Conservation (phyloP, 2,113 vertebrate species). For the Eretmochelys imbricata region DNA sequence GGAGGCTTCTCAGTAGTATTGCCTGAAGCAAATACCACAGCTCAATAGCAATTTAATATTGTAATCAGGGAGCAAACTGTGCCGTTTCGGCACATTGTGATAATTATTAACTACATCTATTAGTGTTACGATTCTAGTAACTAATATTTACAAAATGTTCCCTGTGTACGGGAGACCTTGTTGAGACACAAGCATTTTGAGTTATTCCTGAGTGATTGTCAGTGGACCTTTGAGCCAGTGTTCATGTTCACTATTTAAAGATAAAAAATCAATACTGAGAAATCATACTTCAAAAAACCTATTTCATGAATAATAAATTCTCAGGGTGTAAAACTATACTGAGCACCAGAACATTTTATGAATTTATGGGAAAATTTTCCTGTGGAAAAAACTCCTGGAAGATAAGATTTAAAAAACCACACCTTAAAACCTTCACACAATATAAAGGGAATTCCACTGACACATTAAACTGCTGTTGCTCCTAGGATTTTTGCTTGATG, state of each 20-base stretch:
- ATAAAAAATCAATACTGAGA: conserved; percentile 81
- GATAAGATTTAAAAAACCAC: conserved; percentile 38
- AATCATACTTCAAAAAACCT: conserved; percentile 80
- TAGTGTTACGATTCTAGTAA: conserved; percentile 81
- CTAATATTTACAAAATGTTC: conserved; percentile 85
- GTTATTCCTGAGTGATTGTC: conserved; percentile 80
- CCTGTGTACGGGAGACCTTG: conserved; percentile 78
- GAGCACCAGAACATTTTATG: conserved; percentile 74
- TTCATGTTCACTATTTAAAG: conserved; percentile 75
- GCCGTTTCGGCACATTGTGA: conserved; percentile 81
- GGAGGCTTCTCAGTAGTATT: conserved; percentile 81
- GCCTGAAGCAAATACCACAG: conserved; percentile 84
- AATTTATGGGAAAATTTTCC: conserved; percentile 75
- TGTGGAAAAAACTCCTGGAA: conserved; percentile 49
- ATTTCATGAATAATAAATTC: conserved; percentile 81
- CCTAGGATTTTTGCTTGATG: conserved; percentile 37
- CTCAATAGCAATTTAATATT: conserved; percentile 85
- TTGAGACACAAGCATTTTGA: conserved; percentile 72
- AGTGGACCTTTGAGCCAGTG: conserved; percentile 72
- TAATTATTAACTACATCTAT: conserved; percentile 86
- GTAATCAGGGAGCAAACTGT: conserved; percentile 85
- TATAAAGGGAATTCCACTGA: conserved; percentile 57
- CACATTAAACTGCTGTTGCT: conserved; percentile 35
- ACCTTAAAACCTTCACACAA: conserved; percentile 28
- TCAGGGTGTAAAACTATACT: conserved; percentile 73